Base-by-base conservation (phyloP, 2,888 invertebrate genomes). In the Drosophila nigricruria region DNA sequence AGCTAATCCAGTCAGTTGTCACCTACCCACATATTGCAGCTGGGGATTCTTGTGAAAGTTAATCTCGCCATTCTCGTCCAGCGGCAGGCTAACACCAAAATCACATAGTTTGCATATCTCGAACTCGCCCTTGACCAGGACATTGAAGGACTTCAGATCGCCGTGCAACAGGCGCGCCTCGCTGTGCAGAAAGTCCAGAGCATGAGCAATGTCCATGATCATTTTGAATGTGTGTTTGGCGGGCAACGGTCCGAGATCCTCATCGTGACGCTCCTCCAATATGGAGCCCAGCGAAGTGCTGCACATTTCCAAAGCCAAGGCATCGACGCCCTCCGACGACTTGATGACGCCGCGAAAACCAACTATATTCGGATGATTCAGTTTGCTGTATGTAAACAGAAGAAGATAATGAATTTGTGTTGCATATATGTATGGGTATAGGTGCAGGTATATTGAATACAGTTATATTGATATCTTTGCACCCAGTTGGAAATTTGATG, bases 131-230 rank as follows among this genome's bases (percentile, higher is more conserved):
- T 97, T 96, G 1, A 97, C 94, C 1, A 97, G 94, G 45, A 97
- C 93, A 90, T 97, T 97, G 89, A 95, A 96, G 0, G 97, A 97
- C 92, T 97, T 97, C 42, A 97, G 93, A 91, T 97, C 97, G 32
- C 97, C 96, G 72, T 97, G 97, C 10, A 97, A 92, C 45, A 97
- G 93, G 58, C 94, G 94, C 58, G 95, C 95, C 72, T 94, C 94
- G 1, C 95, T 95, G 91, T 97, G 97, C 3, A 97, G 93, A 92
- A 97, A 97, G 88, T 96, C 94, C 1, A 97, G 91, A 0, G 96
- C 97, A 87, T 94, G 95, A 0, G 95, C 94, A 59, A 96, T 94
- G 91, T 97, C 96, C 47, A 92, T 87, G 5, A 94, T 94, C 68
- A 97, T 95, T 94, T 95, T 95, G 18, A 95, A 89, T 70, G 96